Evolutionary conservation across 1,140 invertebrate genomes (phyloP).

Genomic region (Hesperophylax magnus): DNA sequence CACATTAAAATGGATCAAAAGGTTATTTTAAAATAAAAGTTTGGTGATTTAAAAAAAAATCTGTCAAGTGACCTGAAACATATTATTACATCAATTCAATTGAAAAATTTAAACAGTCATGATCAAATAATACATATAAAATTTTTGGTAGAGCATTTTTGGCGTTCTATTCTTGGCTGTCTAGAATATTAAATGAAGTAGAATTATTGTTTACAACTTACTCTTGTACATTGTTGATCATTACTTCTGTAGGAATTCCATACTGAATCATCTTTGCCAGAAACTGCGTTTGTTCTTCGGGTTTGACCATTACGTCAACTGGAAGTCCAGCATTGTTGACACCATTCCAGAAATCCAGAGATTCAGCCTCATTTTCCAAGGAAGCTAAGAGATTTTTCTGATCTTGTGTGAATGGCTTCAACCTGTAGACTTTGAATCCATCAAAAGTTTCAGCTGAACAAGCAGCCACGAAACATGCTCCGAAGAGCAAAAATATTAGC

Average conservation of each 20-base stretch:
- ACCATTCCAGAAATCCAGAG: conserved; percentile 52
- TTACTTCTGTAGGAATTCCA: conserved; percentile 33
- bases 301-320: conserved; percentile 56
- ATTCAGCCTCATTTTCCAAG: conserved; percentile 52
- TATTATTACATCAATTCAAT: too few species aligned
- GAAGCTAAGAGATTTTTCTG: conserved; percentile 59
- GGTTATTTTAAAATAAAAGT: too few species aligned
- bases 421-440: conserved; percentile 65
- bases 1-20: too few species aligned
- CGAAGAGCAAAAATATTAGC: too few species aligned
- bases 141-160: too few species aligned
- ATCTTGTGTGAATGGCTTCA: conserved; percentile 58
- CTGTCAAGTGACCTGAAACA: too few species aligned
- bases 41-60: too few species aligned
- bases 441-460: conserved; percentile 53
- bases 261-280: conserved; percentile 23
- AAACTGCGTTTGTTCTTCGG: conserved; percentile 49
- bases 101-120: too few species aligned
- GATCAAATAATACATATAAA: too few species aligned
- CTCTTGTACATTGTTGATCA: conserved; percentile 52
- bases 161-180: too few species aligned
- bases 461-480: too few species aligned
- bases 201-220: conserved; percentile 2
- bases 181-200: too few species aligned
- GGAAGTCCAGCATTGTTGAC: conserved; percentile 35